Conservation (phyloP, 1,140 invertebrate genomes). For the Sycophila sp. region DNA sequence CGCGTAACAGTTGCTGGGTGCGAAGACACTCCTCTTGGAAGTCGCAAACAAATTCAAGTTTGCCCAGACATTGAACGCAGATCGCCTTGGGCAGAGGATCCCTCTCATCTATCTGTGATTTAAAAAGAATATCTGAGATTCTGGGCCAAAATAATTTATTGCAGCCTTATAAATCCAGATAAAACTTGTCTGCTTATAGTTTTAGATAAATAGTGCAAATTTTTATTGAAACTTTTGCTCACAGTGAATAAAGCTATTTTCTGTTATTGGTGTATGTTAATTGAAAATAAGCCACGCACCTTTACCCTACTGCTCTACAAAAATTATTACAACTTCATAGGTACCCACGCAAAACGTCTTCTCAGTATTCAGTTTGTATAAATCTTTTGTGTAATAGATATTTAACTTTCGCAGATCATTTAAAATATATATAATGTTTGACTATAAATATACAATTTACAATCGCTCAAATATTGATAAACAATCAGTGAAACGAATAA, state of each 20-base stretch:
- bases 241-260: background rate
- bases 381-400: too few species aligned
- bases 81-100: slow-evolving; percentile 64
- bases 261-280: background rate
- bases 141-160: background rate
- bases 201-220: background rate
- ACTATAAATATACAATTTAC: too few species aligned
- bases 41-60: slow-evolving; percentile 66
- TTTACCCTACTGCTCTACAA: slow-evolving; percentile 50
- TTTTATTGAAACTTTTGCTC: too few species aligned
- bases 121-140: slow-evolving; percentile 44
- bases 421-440: too few species aligned
- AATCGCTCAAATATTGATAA: too few species aligned
- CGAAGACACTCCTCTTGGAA: slow-evolving; percentile 66
- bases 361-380: background rate
- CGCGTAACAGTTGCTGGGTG: slow-evolving; percentile 60
- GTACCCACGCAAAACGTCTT: slow-evolving; percentile 40
- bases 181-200: background rate
- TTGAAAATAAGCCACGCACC: background rate
- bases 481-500: too few species aligned
- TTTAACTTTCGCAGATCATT: too few species aligned
- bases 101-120: slow-evolving; percentile 64
- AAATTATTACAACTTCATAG: slow-evolving; percentile 34
- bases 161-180: slow-evolving; percentile 17
- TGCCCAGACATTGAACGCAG: slow-evolving; percentile 65